phyloP scores from a whole-genome alignment of 2,888 invertebrate genomes.

The Himalopsyche tibetana region DNA sequence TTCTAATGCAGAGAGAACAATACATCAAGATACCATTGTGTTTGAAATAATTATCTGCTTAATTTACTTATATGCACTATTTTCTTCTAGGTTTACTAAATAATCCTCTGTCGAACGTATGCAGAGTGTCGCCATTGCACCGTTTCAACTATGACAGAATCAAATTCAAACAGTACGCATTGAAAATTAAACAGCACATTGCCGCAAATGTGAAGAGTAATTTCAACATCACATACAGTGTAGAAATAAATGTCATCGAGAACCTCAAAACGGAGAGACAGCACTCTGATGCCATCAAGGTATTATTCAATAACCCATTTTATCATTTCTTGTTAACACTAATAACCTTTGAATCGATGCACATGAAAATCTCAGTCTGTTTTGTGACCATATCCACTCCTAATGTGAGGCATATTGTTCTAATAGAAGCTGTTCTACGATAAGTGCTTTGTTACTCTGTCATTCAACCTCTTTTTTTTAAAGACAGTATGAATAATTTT shows the following conservation, averaged over 20 bases:
- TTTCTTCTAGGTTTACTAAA: constrained; percentile 57
- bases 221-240: constrained; percentile 70
- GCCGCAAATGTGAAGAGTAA: constrained; percentile 69
- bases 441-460: too few species aligned
- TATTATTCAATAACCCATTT: constrained; percentile 65
- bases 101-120: constrained; percentile 55
- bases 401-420: too few species aligned
- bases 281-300: constrained; percentile 72
- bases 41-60: too few species aligned
- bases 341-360: background rate
- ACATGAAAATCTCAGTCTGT: too few species aligned
- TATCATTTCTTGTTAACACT: background rate
- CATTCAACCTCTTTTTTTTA: too few species aligned
- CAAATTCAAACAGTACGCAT: constrained; percentile 73
- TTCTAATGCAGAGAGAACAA: too few species aligned
- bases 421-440: too few species aligned
- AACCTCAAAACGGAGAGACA: constrained; percentile 72
- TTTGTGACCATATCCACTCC: too few species aligned
- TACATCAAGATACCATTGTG: too few species aligned
- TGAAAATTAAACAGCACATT: constrained; percentile 72
- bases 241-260: constrained; percentile 70
- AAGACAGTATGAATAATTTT: too few species aligned
- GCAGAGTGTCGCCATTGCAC: constrained; percentile 71
- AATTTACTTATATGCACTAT: background rate
- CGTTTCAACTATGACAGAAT: constrained; percentile 70